These are phyloP conservation scores for Morpho deidamia DNA, from an alignment of 2,888 invertebrate genomes.

Conservation along the genomic window DNA sequence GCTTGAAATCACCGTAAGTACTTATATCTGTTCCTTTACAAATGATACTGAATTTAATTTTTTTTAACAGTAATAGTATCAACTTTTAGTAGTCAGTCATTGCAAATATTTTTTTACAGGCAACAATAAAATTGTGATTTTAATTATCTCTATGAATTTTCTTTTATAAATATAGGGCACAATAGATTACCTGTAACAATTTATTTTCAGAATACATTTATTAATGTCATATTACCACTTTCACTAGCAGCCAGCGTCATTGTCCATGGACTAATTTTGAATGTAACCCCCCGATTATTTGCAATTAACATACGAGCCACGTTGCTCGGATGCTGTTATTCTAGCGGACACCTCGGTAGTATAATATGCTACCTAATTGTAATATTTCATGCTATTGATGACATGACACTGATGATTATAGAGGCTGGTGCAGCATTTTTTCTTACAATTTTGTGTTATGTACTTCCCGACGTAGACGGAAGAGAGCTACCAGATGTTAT, in stretches of 20 bases:
- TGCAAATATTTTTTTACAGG: conserved; percentile 11
- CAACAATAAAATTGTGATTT: neutral
- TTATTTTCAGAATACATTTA: conserved; percentile 40
- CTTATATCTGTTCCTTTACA: neutral
- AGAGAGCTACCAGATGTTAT: conserved; percentile 61
- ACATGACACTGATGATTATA: conserved; percentile 35
- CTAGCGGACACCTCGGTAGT: conserved; percentile 53
- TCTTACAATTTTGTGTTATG: conserved; percentile 39
- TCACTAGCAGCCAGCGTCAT: conserved; percentile 49
- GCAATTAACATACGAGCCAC: conserved; percentile 56
- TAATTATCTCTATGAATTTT: neutral
- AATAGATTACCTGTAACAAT: no score
- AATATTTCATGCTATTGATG: conserved; percentile 36
- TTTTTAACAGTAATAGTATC: no score
- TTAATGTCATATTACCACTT: conserved; percentile 38
- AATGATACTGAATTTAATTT: no score
- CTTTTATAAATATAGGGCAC: no score
- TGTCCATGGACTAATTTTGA: conserved; percentile 46
- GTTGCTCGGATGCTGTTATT: conserved; percentile 52
- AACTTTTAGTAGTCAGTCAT: no score
- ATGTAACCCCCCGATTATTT: conserved; percentile 55
- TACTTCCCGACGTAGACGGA: conserved; percentile 54
- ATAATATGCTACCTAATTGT: conserved; percentile 50
- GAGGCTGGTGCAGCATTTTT: conserved; percentile 35
- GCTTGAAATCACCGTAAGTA: conserved; percentile 27